Base-by-base conservation (phyloP, 1,140 invertebrate species). In the Oncopodura yosiiana region DNA sequence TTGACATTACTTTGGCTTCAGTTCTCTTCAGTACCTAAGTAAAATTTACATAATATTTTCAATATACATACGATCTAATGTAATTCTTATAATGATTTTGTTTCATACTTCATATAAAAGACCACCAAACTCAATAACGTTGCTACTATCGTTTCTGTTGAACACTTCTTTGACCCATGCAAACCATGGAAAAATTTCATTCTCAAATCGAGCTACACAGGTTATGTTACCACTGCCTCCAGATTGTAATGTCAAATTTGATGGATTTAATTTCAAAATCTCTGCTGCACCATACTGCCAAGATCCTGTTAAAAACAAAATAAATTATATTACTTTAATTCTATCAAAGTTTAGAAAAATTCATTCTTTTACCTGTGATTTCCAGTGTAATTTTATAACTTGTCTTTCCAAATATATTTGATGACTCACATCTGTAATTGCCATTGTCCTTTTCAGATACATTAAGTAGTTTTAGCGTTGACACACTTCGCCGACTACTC, bases 111-210 rank as follows among this genome's bases (percentile, higher is more conserved):
- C n/a, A n/a, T n/a, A n/a, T n/a, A n/a, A n/a, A n/a, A n/a, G n/a
- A n/a, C n/a, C n/a, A n/a, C n/a, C n/a, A n/a, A n/a, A n/a, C n/a
- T n/a, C n/a, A n/a, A n/a, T n/a, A n/a, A n/a, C n/a, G n/a, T n/a
- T n/a, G n/a, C n/a, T n/a, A n/a, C n/a, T n/a, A n/a, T n/a, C 8
- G 14, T 34, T 34, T 9, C 30, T 9, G 6, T 34, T 34, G 30
- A n/a, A n/a, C n/a, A 63, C 32, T 39, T 32, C 46, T 45, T 61
- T 60, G 12, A 60, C 49, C 62, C 62, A 63, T 14, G 51, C 23
- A 21, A 63, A 42, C 24, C 23, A 37, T 9, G 57, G 61, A 21
- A 24, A 5, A 6, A 11, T 48, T 12, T 52, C 27, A 23, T 23
- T 46, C 24, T 63, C 52, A 16, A 48, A 58, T 14, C 58, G 41